Percentiles rank a stretch among this genome's conserved stretches.
Conservation (phyloP, 2,113 vertebrate species). For the Anguilla japonica region DNA sequence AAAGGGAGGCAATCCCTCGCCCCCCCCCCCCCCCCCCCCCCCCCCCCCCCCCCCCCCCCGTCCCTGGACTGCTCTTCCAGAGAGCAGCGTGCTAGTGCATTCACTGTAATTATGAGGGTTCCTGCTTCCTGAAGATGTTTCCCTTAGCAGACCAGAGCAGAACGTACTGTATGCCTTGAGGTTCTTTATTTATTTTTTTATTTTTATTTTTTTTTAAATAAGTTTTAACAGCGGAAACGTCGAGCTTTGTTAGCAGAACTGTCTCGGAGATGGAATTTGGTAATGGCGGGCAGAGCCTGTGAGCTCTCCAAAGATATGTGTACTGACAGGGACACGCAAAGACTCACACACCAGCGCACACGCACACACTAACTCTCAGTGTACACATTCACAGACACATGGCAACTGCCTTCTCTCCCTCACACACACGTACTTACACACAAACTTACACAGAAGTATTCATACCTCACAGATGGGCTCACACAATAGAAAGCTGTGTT, state of each 20-base stretch:
- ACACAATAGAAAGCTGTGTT: too few species aligned
- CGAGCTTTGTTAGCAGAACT: constrained; percentile 62
- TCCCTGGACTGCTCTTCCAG: constrained; percentile 34
- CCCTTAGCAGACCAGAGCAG: constrained; percentile 64
- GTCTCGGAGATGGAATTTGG: constrained; percentile 55
- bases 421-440: neutral
- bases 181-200: constrained; percentile 7
- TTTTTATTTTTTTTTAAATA: constrained; percentile 65
- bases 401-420: neutral
- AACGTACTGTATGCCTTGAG: constrained; percentile 45
- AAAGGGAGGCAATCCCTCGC: constrained; percentile 25
- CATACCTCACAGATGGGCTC: neutral
- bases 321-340: constrained; percentile 40
- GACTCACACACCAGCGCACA: neutral
- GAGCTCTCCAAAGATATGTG: neutral
- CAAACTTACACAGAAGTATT: neutral
- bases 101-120: constrained; percentile 64
- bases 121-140: constrained; percentile 66
- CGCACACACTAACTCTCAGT: neutral
- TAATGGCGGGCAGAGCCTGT: neutral
- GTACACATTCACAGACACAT: neutral
- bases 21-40: neutral
- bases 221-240: constrained; percentile 67
- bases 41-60: constrained; percentile 5
- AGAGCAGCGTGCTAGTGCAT: neutral